Evolutionary conservation across 2,888 invertebrate genomes (phyloP), one percentile per base, ranked within the genome.

Genomic region (Iselma pallidipennis): DNA sequence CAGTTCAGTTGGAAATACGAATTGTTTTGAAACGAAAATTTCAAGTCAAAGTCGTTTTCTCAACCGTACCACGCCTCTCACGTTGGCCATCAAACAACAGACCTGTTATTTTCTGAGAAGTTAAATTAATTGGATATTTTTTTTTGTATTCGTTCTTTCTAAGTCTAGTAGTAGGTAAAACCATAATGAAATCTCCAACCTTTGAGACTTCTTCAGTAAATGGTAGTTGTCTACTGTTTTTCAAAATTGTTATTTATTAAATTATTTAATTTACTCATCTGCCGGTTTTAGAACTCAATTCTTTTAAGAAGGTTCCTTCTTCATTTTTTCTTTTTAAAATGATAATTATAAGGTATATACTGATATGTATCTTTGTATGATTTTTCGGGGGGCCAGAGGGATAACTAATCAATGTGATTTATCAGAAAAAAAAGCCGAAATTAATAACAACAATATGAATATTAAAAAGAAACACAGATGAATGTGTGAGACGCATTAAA

Each of bases 61-160:
- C 45, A 45, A 45, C 45, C 19, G 61, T 63, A 68, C 66, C 74
- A 74, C 74, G 71, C 74, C 74, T 68, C 65, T 66, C 63, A 68
- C 66, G 67, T 65, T 71, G 70, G 70, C 45, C 71, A 66, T 68
- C 73, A 70, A 70, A 68, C 73, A 67, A 71, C 64, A 74, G 76
- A 76, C 79, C 80, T 80, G 78, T 80, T 81, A 80, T 80, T 80
- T 80, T 80, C 79, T 72, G 69, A 74, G 76, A 74, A 77, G 77
- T 77, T 77, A 80, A 78, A 80, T 80, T 80, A 80, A 80, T 80
- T 79, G 78, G 78, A 77, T 80, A 57, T 64, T 62, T 61, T 63
- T 51, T 37, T 4, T 7, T 16, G 6, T 45, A 10, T 45, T 45
- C 10, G 4, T 45, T 45, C 21, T 45, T 16, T 45, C 4, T 2